Evolutionary conservation across 2,797 vertebrate genomes (phyloP), one percentile per base, ranked within the genome.

Genomic region (Tapera naevia): DNA sequence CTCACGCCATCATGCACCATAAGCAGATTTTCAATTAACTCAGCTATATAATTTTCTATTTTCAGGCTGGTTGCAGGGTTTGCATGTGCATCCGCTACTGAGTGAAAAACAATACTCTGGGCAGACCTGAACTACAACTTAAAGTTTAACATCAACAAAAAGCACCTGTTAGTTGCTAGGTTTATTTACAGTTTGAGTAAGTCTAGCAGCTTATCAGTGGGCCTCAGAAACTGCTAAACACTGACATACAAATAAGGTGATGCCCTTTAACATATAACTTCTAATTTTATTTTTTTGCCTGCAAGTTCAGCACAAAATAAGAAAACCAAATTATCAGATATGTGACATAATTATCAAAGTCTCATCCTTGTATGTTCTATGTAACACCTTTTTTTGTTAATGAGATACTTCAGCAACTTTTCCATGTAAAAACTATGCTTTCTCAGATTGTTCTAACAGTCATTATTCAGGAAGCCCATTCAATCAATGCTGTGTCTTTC

Each of bases 1-100:
- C 57, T 91, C 89, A 87, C 12, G 3, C 90, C 86, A 80, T 93
- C 89, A 82, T 93, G 91, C 87, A 93, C 79, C 88, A 93, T 95
- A 95, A 94, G 88, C 91, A 96, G 92, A 84, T 96, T 96, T 97
- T 96, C 94, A 96, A 94, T 96, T 96, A 97, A 95, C 93, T 88
- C 80, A 78, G 82, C 84, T 92, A 92, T 91, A 96, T 93, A 92
- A 94, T 95, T 91, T 88, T 96, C 90, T 95, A 62, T 95, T 96
- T 96, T 85, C 92, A 78, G 75, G 66, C 51, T 88, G 83, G 83
- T 96, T 97, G 62, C 67, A 86, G 80, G 50, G 62, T 94, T 95
- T 93, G 58, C 64, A 70, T 93, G 78, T 91, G 86, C 86, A 96
- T 54, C 86, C 79, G 80, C 79, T 80, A 46, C 92, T 60, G 86